Evolutionary conservation across 1,140 invertebrate genomes (phyloP).

Genomic region (Copidosoma floridanum): DNA sequence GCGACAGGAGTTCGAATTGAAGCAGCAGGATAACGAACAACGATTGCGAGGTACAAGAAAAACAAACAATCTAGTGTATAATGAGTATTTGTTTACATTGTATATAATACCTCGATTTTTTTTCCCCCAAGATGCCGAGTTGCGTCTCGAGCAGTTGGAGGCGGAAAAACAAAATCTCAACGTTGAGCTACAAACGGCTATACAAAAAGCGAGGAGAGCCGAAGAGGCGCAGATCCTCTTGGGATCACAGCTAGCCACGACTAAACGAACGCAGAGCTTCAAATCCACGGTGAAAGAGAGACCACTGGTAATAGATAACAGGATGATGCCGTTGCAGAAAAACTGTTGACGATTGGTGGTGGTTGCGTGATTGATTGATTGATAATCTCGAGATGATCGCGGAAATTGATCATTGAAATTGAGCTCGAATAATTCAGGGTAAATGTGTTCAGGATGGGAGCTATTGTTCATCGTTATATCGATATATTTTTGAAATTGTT

Average conservation of each 20-base stretch:
- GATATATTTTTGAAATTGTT: no score
- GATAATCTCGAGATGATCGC: conserved; percentile 1
- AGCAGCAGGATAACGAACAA: conserved; percentile 70
- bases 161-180: conserved; percentile 67
- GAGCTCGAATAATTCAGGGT: conserved; percentile 11
- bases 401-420: conserved; percentile 7
- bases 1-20: conserved; percentile 69
- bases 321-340: conserved; percentile 31
- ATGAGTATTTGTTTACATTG: no score
- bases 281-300: conserved; percentile 60
- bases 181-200: conserved; percentile 64
- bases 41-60: conserved; percentile 64
- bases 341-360: conserved; percentile 30
- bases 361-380: conserved; percentile 1
- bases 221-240: conserved; percentile 67
- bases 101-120: conserved; percentile 12
- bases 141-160: conserved; percentile 66
- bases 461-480: no score
- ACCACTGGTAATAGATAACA: conserved; percentile 35
- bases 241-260: conserved; percentile 63
- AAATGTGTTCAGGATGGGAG: conserved; percentile 16
- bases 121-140: conserved; percentile 63
- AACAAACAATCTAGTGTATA: background rate
- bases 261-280: conserved; percentile 59
- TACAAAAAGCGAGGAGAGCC: conserved; percentile 65